These are phyloP conservation scores for Drosophila paulistorum DNA, from an alignment of 1,140 invertebrate species.

Conservation along the genomic window DNA sequence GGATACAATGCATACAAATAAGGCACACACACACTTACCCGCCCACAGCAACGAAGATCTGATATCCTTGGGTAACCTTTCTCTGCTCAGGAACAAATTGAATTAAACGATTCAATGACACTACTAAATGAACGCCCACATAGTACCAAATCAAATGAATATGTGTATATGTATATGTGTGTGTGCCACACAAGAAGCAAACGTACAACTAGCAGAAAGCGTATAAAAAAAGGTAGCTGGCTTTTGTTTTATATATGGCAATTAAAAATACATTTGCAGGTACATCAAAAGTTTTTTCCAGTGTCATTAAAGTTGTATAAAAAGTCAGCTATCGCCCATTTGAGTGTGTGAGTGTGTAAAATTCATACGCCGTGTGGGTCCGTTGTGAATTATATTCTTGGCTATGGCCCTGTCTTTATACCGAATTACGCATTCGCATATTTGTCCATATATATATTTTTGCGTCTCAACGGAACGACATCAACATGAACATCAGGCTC, in stretches of 20 bases:
- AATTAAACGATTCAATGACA: conserved; percentile 47
- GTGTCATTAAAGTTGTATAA: neutral
- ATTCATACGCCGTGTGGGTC: conserved; percentile 5
- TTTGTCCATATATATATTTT: neutral
- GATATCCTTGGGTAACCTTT: neutral
- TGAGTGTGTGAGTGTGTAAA: conserved; percentile 8
- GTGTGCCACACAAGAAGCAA: conserved; percentile 5
- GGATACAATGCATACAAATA: conserved; percentile 1
- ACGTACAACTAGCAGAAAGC: conserved; percentile 10
- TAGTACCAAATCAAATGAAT: conserved; percentile 24
- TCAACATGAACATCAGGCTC: conserved; percentile 26
- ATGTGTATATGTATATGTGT: conserved; percentile 14
- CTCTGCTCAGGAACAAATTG: conserved; percentile 37
- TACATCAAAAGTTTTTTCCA: conserved; percentile 23
- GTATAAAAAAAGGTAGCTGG: conserved; percentile 38
- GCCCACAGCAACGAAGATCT: neutral
- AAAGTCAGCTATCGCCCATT: conserved; percentile 22
- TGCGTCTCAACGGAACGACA: neutral
- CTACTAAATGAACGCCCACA: conserved; percentile 33
- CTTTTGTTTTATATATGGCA: conserved; percentile 25
- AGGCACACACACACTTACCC: neutral
- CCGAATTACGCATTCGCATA: neutral
- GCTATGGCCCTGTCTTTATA: neutral
- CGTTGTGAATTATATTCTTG: neutral
- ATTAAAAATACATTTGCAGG: conserved; percentile 25